These are phyloP conservation scores for Tetrax tetrax DNA, from an alignment of 2,113 vertebrate genomes.

Conservation along the genomic window DNA sequence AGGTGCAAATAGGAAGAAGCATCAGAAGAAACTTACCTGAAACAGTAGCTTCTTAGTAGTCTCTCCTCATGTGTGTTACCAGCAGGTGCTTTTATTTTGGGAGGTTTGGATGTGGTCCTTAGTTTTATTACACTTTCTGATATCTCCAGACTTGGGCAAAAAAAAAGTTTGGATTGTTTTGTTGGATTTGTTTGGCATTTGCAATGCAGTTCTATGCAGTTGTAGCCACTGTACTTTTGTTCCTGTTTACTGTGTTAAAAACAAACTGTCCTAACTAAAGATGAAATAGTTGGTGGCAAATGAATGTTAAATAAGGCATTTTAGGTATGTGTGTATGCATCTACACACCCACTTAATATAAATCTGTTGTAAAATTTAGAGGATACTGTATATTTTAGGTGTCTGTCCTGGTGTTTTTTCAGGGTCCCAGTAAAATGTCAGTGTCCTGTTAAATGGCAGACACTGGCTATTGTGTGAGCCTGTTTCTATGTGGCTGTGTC, in stretches of 20 bases:
- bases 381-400: neutral
- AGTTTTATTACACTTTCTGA: neutral
- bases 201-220: neutral
- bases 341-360: rapidly evolving
- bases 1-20: neutral
- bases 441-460: neutral
- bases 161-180: neutral
- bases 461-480: neutral
- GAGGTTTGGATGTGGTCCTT: neutral
- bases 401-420: neutral
- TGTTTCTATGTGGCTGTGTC: neutral
- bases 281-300: neutral
- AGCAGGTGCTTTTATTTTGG: neutral
- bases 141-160: neutral
- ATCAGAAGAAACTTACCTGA: rapidly evolving
- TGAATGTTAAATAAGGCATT: neutral
- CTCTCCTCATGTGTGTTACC: neutral
- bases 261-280: neutral
- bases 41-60: neutral
- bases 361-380: neutral
- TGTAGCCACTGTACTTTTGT: neutral
- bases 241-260: neutral
- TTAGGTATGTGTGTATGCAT: neutral
- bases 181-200: neutral
- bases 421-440: neutral